These are phyloP conservation scores for Megalops atlanticus DNA, from an alignment of 2,113 vertebrate species.

Conservation along the genomic window DNA sequence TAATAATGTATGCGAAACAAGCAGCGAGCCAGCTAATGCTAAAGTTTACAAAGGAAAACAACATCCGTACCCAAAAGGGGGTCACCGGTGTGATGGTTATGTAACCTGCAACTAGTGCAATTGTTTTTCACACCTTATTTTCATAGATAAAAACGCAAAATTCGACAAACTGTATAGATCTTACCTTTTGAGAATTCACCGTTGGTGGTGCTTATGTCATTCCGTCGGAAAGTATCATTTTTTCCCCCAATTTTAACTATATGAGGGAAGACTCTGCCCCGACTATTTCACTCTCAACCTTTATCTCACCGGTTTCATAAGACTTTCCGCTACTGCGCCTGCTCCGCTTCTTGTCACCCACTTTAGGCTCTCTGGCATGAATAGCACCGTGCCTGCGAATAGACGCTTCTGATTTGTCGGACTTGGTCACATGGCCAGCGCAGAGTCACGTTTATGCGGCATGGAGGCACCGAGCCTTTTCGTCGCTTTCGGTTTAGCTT, in stretches of 20 bases:
- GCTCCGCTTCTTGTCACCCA: slow-evolving; percentile 4
- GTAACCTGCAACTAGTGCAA: slow-evolving; percentile 24
- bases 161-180: not conserved
- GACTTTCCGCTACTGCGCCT: slow-evolving; percentile 36
- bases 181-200: slow-evolving; percentile 30
- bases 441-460: slow-evolving; percentile 50
- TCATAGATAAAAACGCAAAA: not conserved
- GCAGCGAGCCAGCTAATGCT: not conserved
- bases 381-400: slow-evolving; percentile 21
- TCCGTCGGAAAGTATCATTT: slow-evolving; percentile 28
- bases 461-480: slow-evolving; percentile 32
- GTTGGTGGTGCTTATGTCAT: slow-evolving; percentile 13
- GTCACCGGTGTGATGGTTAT: slow-evolving; percentile 25
- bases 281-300: not conserved
- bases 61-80: slow-evolving; percentile 17
- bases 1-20: not conserved
- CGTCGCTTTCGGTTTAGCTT: not conserved
- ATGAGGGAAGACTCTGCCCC: not conserved
- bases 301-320: slow-evolving; percentile 43
- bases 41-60: not conserved
- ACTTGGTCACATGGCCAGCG: slow-evolving; percentile 16
- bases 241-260: not conserved
- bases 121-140: slow-evolving; percentile 3
- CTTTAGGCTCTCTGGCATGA: not conserved
- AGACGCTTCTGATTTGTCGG: slow-evolving; percentile 34